These are phyloP conservation scores for Nymphalis io DNA, from an alignment of 1,140 invertebrate genomes.

Conservation along the genomic window DNA sequence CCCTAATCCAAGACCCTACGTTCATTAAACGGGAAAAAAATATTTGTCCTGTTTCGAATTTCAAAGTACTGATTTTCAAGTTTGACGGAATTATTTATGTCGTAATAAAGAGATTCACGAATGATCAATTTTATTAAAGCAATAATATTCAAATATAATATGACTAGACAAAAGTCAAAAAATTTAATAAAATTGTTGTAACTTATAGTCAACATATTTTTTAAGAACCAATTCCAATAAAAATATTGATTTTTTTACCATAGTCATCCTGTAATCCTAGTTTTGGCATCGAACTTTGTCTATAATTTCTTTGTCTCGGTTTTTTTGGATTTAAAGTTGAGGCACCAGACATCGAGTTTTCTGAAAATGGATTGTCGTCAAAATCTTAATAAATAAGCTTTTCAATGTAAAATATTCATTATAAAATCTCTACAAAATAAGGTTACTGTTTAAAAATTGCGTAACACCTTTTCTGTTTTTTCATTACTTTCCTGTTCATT, in stretches of 20 bases:
- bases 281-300: constrained; percentile 82
- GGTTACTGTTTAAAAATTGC: too few relatives aligned
- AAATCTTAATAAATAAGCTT: too few relatives aligned
- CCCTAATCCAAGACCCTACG: constrained; percentile 29
- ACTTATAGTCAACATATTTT: too few relatives aligned
- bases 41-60: constrained; percentile 31
- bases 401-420: too few relatives aligned
- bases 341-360: constrained; percentile 81
- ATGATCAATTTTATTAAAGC: background rate
- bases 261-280: constrained; percentile 69
- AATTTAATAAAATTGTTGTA: too few relatives aligned
- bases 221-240: background rate
- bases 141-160: too few relatives aligned
- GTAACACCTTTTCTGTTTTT: too few relatives aligned
- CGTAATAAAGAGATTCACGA: background rate
- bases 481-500: too few relatives aligned
- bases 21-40: constrained; percentile 34
- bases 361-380: constrained; percentile 36
- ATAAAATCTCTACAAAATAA: too few relatives aligned
- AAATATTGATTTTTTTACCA: constrained; percentile 37
- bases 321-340: constrained; percentile 82
- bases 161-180: too few relatives aligned
- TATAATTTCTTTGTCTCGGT: constrained; percentile 74
- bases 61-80: constrained; percentile 12
- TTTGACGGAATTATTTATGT: background rate